phyloP scores from a whole-genome alignment of 2,113 vertebrate species.

The Zapus hudsonius region DNA sequence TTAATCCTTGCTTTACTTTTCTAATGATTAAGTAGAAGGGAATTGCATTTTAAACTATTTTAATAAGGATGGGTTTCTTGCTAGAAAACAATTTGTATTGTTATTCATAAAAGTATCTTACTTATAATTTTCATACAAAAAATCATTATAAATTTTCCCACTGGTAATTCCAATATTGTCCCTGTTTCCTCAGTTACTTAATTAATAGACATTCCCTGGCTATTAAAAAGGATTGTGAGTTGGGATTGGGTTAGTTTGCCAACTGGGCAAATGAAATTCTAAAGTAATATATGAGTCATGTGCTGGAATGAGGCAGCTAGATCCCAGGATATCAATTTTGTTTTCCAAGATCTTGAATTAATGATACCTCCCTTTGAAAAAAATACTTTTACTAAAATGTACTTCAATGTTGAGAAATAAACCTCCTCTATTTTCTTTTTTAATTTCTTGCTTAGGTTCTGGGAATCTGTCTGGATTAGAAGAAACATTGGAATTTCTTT shows the following conservation, averaged over 20 bases:
- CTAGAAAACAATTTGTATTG: not conserved
- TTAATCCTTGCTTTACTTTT: not conserved
- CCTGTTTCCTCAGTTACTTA: not conserved
- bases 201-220: not conserved
- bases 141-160: not conserved
- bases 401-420: not conserved
- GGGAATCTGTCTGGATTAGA: not conserved
- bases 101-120: not conserved
- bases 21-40: not conserved
- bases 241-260: not conserved
- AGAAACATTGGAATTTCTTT: not conserved
- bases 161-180: not conserved
- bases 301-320: not conserved
- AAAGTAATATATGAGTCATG: not conserved
- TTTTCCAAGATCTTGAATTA: not conserved
- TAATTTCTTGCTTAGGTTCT: not conserved
- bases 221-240: not conserved
- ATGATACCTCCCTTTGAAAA: not conserved
- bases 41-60: not conserved
- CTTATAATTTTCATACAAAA: not conserved
- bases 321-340: not conserved
- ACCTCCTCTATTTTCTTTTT: not conserved
- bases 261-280: not conserved
- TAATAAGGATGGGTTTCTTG: not conserved
- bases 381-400: not conserved